phyloP scores from a whole-genome alignment of 2,113 vertebrate species.

The Butorides virescens region DNA sequence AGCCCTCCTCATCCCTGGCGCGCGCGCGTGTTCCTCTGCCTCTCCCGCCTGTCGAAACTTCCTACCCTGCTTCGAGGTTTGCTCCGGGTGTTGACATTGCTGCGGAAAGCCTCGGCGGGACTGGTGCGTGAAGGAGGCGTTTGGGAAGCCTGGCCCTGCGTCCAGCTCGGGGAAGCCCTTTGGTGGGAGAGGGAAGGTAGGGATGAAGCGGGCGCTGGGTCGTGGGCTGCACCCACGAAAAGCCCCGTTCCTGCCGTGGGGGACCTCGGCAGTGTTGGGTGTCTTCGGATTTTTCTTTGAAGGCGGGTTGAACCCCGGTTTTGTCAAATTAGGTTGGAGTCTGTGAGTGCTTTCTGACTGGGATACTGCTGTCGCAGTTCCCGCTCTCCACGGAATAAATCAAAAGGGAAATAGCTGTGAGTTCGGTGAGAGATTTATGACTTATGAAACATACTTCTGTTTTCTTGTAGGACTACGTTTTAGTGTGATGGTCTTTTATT shows the following conservation, averaged over 20 bases:
- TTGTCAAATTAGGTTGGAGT: neutral
- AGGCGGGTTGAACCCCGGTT: neutral
- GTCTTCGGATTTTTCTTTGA: rapidly evolving
- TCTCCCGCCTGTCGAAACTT: neutral
- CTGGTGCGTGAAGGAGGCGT: rapidly evolving
- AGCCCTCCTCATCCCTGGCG: no score
- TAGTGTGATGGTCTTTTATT: neutral
- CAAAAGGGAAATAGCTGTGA: neutral
- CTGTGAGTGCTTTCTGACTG: neutral
- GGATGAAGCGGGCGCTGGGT: neutral
- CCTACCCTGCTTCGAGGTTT: neutral
- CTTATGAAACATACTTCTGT: neutral
- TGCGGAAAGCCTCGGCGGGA: neutral
- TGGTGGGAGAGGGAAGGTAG: neutral
- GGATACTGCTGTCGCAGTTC: neutral
- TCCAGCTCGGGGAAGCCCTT: neutral
- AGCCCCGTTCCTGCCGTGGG: neutral
- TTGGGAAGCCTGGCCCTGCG: neutral
- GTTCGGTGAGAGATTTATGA: neutral
- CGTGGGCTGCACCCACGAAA: neutral
- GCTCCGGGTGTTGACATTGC: rapidly evolving
- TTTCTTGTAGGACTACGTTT: neutral
- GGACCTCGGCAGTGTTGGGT: neutral
- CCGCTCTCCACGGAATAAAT: neutral
- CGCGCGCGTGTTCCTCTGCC: no score